phyloP scores from a whole-genome alignment of 2,797 vertebrate genomes.

The Sparus aurata region DNA sequence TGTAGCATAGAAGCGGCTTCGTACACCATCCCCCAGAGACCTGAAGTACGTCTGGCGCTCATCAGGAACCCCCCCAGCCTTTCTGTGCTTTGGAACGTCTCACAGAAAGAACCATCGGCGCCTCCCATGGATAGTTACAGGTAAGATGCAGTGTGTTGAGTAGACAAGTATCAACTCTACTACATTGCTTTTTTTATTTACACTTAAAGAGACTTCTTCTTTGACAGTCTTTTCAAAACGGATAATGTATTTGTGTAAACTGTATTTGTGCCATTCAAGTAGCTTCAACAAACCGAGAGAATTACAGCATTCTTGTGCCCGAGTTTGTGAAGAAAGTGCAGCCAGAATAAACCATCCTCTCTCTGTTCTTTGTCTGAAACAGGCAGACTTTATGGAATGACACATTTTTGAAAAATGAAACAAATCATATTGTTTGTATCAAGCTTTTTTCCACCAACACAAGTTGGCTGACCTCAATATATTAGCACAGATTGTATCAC shows the following conservation, averaged over 20 bases:
- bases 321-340: no score
- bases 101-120: conserved; percentile 42
- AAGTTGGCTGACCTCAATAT: neutral
- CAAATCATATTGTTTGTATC: no score
- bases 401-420: no score
- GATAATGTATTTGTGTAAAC: no score
- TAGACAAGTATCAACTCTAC: neutral
- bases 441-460: no score
- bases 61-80: conserved; percentile 74
- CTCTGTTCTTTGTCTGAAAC: no score
- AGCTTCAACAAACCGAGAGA: no score
- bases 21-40: conserved; percentile 75
- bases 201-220: neutral
- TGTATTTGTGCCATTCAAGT: neutral
- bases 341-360: no score
- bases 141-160: conserved; percentile 46
- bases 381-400: no score
- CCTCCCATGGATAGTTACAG: conserved; percentile 81
- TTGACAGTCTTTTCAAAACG: neutral
- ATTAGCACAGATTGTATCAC: neutral
- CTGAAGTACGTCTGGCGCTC: conserved; percentile 67
- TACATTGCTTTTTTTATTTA: neutral
- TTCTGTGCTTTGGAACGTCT: conserved; percentile 77
- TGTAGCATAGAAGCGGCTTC: conserved; percentile 58
- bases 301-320: no score